Base-by-base conservation (phyloP, 2,113 vertebrate genomes). In the Dipodomys spectabilis region DNA sequence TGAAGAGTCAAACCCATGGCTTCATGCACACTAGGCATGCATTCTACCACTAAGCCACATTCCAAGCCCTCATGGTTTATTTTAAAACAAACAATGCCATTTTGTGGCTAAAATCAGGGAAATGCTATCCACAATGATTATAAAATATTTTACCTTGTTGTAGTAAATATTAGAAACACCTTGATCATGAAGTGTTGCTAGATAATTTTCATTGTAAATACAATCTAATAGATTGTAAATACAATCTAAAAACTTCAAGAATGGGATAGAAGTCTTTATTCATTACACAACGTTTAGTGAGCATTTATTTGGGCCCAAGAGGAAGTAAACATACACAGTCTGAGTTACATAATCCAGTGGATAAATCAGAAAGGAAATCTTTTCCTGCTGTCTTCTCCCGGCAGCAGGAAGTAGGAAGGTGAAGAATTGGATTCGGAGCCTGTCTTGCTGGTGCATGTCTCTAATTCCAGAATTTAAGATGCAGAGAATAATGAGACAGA, bases 81-180 rank as follows among this genome's bases (percentile, higher is more conserved):
- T 91, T 88, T 71, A 77, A 65, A 77, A 67, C 39, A 88, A 82
- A 68, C 10, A 39, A 88, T 19, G 2, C 85, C 69, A 86, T 18
- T 39, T 39, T 30, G 7, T 81, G 18, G 2, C 25, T 86, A 80
- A 80, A 92, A 78, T 39, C 23, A 22, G 53, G 68, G 44, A 86
- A 78, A 93, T 88, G 74, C 90, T 95, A 80, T 68, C 7, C 53
- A 23, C 1, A 13, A 45, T 60, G 72, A 80, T 86, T 53, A 86
- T 88, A 75, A 85, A 39, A 94, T 6, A 78, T 28, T 84, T 91
- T 78, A 49, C 92, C 49, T 8, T 35, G 23, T 12, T 84, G 27
- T 1, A 60, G 18, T 30, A 84, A 91, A 89, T 0, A 19, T 84
- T 68, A 45, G 90, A 94, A 74, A 45, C n/a, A 94, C 69, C 68